Evolutionary conservation across 2,888 invertebrate species (phyloP).

Genomic region (Nephrotoma appendiculata): DNA sequence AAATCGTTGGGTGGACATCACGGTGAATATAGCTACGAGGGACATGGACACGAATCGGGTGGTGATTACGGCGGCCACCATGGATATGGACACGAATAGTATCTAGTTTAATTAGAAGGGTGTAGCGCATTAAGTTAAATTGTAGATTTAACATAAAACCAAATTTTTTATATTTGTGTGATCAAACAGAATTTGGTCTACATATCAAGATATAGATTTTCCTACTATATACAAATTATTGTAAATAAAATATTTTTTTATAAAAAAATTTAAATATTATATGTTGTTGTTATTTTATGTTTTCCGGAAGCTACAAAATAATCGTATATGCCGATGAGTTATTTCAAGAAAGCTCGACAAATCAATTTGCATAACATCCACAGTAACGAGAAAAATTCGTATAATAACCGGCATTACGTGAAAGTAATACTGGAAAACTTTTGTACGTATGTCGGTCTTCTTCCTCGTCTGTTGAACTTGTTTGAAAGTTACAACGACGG

Average conservation of each 20-base stretch:
- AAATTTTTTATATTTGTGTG: not conserved
- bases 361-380: not conserved
- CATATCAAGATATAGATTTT: not conserved
- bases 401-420: not conserved
- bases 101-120: constrained; percentile 16
- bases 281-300: not conserved
- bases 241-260: not conserved
- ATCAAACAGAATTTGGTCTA: not conserved
- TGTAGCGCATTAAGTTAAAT: constrained; percentile 11
- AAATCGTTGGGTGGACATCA: not conserved
- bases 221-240: not conserved
- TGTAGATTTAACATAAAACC: not conserved
- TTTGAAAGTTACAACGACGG: not conserved
- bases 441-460: not conserved
- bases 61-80: constrained; percentile 16
- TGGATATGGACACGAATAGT: constrained; percentile 27
- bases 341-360: not conserved
- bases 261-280: not conserved
- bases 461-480: not conserved
- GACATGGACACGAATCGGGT: not conserved
- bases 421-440: not conserved
- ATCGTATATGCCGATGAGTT: too few species aligned
- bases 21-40: not conserved
- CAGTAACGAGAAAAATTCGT: not conserved
- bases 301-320: not conserved